Percentiles rank a stretch among this genome's conserved stretches.
Conservation (phyloP, 53 echinoderm and acorn worm genomes). For the Arbacia lixula region DNA sequence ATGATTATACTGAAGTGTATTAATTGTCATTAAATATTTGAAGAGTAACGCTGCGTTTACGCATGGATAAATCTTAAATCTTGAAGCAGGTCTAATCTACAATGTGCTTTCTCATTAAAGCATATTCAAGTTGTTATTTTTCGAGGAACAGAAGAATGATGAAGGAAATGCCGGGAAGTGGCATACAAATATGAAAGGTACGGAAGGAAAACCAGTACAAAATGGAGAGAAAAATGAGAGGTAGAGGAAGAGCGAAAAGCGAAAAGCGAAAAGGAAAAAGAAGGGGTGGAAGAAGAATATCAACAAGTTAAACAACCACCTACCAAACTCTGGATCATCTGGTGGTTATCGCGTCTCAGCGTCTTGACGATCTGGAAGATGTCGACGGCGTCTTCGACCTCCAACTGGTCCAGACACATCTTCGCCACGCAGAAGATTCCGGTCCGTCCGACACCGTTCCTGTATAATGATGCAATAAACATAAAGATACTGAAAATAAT, state of each 20-base stretch:
- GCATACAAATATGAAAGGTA: neutral
- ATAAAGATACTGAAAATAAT: neutral
- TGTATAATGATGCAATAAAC: neutral
- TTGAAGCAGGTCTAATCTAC: no score
- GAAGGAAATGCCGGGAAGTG: no score
- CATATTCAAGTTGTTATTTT: no score
- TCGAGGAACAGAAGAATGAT: no score
- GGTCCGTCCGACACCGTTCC: constrained; percentile 57
- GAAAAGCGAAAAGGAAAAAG: neutral
- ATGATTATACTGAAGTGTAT: no score
- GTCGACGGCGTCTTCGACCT: constrained; percentile 43
- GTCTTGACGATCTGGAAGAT: constrained; percentile 67
- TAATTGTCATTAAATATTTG: no score
- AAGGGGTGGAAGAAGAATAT: neutral
- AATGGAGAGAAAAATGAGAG: neutral
- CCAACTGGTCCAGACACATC: constrained; percentile 55
- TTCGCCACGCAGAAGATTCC: constrained; percentile 62
- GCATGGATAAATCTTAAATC: no score
- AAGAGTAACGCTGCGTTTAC: no score
- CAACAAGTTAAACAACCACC: neutral
- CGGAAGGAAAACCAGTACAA: neutral
- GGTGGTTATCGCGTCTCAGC: constrained; percentile 20
- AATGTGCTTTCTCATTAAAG: no score
- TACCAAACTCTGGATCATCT: constrained; percentile 37
- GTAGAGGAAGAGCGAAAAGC: neutral